Evolutionary conservation across 2,797 vertebrate species (phyloP), one percentile per base, ranked within the genome.

Genomic region (Pseudochaenichthys georgianus): DNA sequence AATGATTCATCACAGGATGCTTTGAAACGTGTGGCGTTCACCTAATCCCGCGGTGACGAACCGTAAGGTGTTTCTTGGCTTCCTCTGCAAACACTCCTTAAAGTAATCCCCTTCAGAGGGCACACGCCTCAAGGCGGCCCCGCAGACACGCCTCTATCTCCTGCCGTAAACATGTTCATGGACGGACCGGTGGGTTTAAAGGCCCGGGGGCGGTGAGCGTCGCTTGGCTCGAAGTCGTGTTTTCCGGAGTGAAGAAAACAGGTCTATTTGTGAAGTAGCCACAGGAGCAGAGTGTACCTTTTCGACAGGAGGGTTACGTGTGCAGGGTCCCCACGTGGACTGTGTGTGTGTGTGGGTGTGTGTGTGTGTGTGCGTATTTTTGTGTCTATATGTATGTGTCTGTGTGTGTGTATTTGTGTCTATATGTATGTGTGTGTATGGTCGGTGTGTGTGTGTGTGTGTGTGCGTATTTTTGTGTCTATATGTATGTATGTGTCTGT

Each of bases 231-330:
- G 1, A 31, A 80, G 85, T 91, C 79, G 85, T 80, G 77, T 90
- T 93, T 95, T 95, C 94, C 94, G 82, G 64, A 46, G 54, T 73
- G 79, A 82, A 84, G 88, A 94, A 93, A 95, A 94, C 90, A 93
- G 91, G 88, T 90, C 82, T 91, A 84, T 94, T 91, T 90, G 86
- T 89, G 78, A 84, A 84, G 66, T 64, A 58, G 74, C 84, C 75
- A 84, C 88, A 80, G 76, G 91, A 90, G 88, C 90, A 89, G 81
- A 89, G 57, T 92, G 92, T 93, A 94, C 93, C 91, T 94, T 89
- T 83, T 83, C 84, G 84, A 46, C 65, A 78, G 76, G 73, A 89
- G 80, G 59, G 62, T 73, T 83, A 65, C 54, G 47, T 77, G 71
- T 67, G 74, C 65, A 43, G 6, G 50, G 75, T 73, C 57, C 73